Evolutionary conservation across 2,113 vertebrate species (phyloP), one percentile per base, ranked within the genome.

Genomic region (Galbula dea): DNA sequence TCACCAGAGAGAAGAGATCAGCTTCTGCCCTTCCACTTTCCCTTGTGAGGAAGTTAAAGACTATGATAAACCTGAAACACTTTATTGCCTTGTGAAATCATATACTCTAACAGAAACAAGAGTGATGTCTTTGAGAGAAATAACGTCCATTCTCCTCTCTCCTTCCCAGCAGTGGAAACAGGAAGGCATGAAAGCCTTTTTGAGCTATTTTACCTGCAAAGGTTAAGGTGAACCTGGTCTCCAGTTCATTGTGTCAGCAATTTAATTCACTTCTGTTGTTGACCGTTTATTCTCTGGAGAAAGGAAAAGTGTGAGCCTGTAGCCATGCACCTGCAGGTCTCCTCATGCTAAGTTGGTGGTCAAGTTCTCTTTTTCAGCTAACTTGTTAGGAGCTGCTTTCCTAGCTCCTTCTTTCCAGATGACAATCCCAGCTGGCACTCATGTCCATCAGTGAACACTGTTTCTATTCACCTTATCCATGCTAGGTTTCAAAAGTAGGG

Each of bases 341-440:
- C 3, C 3, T 61, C 4, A 1, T 1, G 1, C 3, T 51, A 57
- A 3, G 41, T 83, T 76, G 15, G 27, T 1, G 3, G 17, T 20
- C 80, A 17, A 21, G 32, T 80, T 83, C 0, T 0, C 51, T 83
- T 92, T 80, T 24, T 19, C 46, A 72, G 9, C 1, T 51, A 41
- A 55, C 22, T 69, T 1, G 0, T 11, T 43, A n/a, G 16, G 26
- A 80, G 6, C 13, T 21, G 1, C 24, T 13, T 41, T 12, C 46
- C n/a, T n/a, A n/a, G n/a, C n/a, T n/a, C n/a, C n/a, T n/a, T n/a
- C n/a, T n/a, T n/a, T n/a, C n/a, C 20, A n/a, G 54, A 21, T 29
- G 20, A 29, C 43, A 58, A 39, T 16, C 37, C 24, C 37, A 63
- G 23, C 17, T 27, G 32, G 21, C 26, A 72, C 26, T 21, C 5